phyloP scores from a whole-genome alignment of 1,140 invertebrate genomes.

The Micrasema longulum region DNA sequence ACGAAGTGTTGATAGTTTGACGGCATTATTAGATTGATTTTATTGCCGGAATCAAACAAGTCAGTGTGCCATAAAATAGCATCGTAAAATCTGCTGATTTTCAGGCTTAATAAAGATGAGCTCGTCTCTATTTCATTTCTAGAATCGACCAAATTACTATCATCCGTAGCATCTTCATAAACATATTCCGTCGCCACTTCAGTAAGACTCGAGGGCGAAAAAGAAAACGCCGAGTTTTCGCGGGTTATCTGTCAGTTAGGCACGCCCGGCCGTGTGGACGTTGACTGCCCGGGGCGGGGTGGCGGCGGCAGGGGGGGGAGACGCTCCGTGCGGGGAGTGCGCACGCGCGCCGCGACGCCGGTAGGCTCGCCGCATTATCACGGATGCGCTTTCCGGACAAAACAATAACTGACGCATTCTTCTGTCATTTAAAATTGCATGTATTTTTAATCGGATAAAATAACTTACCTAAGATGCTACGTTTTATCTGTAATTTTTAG shows the following conservation, averaged over 20 bases:
- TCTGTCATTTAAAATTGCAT: no score
- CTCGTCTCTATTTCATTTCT: background rate
- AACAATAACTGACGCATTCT: no score
- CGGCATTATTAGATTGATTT: constrained; percentile 16
- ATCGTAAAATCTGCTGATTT: constrained; percentile 10
- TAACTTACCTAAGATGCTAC: no score
- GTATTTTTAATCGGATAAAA: no score
- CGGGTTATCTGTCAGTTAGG: constrained; percentile 41
- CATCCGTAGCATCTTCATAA: constrained; percentile 1
- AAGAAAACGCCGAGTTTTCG: constrained; percentile 40
- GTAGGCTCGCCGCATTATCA: constrained; percentile 33
- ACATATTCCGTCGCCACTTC: constrained; percentile 15
- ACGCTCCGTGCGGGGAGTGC: constrained; percentile 23
- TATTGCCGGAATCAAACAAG: constrained; percentile 26
- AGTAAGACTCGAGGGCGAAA: constrained; percentile 16
- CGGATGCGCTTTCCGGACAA: constrained; percentile 12
- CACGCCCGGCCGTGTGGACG: constrained; percentile 22
- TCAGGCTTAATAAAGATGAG: background rate
- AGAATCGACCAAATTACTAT: constrained; percentile 3
- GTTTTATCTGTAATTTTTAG: no score
- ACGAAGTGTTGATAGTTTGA: background rate
- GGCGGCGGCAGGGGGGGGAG: background rate
- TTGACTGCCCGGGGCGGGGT: background rate
- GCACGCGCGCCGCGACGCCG: constrained; percentile 35
- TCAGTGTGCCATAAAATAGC: constrained; percentile 26